Conservation (phyloP, 1,140 invertebrate species). For the Antheraea mylitta region DNA sequence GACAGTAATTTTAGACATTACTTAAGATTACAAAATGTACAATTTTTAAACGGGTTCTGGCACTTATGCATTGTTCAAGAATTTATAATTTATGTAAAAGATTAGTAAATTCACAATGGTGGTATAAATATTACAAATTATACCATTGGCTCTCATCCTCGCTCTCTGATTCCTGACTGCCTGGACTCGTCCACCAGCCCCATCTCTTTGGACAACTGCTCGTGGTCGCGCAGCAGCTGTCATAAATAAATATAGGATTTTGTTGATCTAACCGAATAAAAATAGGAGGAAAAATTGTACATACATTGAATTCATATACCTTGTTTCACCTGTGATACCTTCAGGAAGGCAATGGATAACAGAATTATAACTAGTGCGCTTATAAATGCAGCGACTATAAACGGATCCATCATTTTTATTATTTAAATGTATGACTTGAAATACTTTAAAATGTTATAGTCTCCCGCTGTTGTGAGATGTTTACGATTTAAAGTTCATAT, state of each 20-base stretch:
- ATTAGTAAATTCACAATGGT: neutral
- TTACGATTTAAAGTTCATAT: too few relatives aligned
- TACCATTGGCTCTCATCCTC: slow-evolving; percentile 80
- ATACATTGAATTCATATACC: slow-evolving; percentile 31
- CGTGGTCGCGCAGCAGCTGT: slow-evolving; percentile 52
- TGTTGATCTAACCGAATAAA: neutral
- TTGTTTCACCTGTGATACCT: slow-evolving; percentile 50
- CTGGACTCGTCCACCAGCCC: slow-evolving; percentile 79
- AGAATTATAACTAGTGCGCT: slow-evolving; percentile 58
- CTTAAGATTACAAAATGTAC: too few relatives aligned
- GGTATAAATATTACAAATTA: slow-evolving; percentile 1
- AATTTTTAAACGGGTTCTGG: too few relatives aligned
- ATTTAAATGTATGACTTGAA: too few relatives aligned
- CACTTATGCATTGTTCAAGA: too few relatives aligned
- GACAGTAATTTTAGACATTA: too few relatives aligned
- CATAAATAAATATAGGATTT: slow-evolving; percentile 8
- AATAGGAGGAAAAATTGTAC: neutral
- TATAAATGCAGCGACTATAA: slow-evolving; percentile 62
- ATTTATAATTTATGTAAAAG: too few relatives aligned
- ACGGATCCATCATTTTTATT: slow-evolving; percentile 54
- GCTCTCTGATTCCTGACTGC: slow-evolving; percentile 82
- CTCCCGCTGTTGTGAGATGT: too few relatives aligned
- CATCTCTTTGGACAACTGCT: slow-evolving; percentile 69
- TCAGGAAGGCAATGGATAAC: slow-evolving; percentile 49
- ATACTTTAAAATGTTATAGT: too few relatives aligned